phyloP scores from a whole-genome alignment of 2,888 invertebrate genomes.

The Diarsia brunnea region DNA sequence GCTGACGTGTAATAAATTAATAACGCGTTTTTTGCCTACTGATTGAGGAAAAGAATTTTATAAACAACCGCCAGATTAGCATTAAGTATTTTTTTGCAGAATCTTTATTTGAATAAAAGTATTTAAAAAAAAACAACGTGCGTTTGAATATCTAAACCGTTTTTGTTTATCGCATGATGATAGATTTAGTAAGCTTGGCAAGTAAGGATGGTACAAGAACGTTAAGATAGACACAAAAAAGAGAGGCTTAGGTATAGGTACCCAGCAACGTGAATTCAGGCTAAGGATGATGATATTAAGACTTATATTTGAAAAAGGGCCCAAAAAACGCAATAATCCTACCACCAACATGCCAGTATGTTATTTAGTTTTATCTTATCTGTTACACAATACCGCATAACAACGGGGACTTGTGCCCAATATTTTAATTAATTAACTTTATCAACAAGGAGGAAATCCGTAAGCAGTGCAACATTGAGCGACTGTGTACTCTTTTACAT shows the following conservation, averaged over 20 bases:
- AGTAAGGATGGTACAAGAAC: neutral
- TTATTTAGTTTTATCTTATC: constrained; percentile 18
- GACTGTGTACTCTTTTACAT: neutral
- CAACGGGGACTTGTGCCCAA: constrained; percentile 9
- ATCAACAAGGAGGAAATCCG: constrained; percentile 33
- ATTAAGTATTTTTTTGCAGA: neutral
- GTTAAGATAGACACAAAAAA: neutral
- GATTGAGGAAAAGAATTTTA: too few species aligned
- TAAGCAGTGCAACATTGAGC: neutral
- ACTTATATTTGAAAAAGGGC: neutral
- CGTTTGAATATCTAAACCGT: too few species aligned
- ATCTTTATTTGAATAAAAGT: neutral
- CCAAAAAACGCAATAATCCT: neutral
- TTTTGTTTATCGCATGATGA: neutral
- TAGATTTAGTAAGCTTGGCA: neutral
- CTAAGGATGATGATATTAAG: neutral
- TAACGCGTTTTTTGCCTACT: neutral
- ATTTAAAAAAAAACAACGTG: neutral
- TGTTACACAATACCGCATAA: constrained; percentile 24
- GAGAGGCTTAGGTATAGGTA: neutral
- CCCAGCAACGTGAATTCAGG: neutral
- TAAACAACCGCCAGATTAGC: neutral
- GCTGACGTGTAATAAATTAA: neutral
- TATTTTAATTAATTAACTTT: constrained; percentile 13
- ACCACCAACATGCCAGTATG: neutral